Evolutionary conservation across 1,140 invertebrate species (phyloP).

Genomic region (Apis dorsata): DNA sequence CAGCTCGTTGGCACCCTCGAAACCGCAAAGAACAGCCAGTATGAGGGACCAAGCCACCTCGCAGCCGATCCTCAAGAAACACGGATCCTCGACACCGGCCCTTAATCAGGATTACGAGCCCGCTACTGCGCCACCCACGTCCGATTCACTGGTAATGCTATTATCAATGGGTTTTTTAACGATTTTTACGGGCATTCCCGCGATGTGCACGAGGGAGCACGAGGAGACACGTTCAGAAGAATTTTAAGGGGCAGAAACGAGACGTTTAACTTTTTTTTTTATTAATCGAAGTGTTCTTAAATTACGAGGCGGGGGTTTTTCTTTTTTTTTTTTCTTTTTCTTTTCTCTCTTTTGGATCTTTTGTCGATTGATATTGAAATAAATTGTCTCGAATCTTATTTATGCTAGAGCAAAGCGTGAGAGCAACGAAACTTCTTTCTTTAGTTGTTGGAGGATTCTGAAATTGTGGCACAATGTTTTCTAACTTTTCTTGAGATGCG

Average conservation of each 20-base stretch:
- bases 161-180: conserved; percentile 24
- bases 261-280: too few species aligned
- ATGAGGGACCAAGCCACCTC: conserved; percentile 83
- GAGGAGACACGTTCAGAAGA: conserved; percentile 4
- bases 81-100: conserved; percentile 32
- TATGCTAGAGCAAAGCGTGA: too few species aligned
- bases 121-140: conserved; percentile 57
- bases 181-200: background rate
- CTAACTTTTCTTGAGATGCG: too few species aligned
- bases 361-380: too few species aligned
- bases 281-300: background rate
- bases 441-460: too few species aligned
- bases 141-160: conserved; percentile 58
- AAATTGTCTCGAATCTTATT: too few species aligned
- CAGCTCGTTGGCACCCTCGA: conserved; percentile 86
- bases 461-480: too few species aligned
- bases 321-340: too few species aligned
- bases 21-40: conserved; percentile 90
- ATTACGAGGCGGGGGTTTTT: too few species aligned
- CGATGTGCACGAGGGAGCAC: background rate
- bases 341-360: too few species aligned
- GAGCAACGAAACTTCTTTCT: too few species aligned
- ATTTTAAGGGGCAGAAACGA: background rate
- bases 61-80: conserved; percentile 70
- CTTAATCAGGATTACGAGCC: conserved; percentile 71